Evolutionary conservation across 2,888 invertebrate genomes (phyloP).

Genomic region (Chaetoderma sp.): DNA sequence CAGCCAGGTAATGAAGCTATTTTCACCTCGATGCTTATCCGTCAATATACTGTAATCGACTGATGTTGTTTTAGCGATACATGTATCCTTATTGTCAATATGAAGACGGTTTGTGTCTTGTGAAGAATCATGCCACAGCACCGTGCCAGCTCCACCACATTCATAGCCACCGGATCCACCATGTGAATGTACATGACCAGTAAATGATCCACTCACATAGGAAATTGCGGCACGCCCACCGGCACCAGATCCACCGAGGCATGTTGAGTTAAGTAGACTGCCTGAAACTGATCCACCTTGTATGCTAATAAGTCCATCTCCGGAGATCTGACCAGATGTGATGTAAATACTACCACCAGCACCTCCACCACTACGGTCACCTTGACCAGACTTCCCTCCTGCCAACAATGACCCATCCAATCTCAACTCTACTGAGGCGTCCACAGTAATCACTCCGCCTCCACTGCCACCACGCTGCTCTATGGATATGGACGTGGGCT

Average conservation of each 20-base stretch:
- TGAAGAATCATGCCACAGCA: conserved; percentile 34
- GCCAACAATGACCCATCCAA: conserved; percentile 34
- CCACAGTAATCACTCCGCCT: conserved; percentile 48
- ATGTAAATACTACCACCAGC: conserved; percentile 52
- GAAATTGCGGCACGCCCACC: conserved; percentile 51
- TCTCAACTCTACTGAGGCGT: conserved; percentile 25
- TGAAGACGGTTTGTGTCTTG: conserved; percentile 31
- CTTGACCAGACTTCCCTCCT: conserved; percentile 40
- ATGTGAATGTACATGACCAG: conserved; percentile 37
- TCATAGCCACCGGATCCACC: conserved; percentile 47
- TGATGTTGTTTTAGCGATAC: conserved; percentile 34
- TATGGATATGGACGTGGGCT: conserved; percentile 8
- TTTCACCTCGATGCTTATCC: conserved; percentile 42
- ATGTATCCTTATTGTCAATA: conserved; percentile 47
- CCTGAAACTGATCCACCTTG: conserved; percentile 40
- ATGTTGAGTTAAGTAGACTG: conserved; percentile 22
- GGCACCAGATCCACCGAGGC: conserved; percentile 54
- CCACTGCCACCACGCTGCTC: conserved; percentile 42
- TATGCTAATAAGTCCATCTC: conserved; percentile 39
- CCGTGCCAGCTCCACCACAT: conserved; percentile 55
- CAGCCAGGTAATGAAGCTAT: conserved; percentile 51
- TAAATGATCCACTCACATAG: conserved; percentile 34
- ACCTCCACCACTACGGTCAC: conserved; percentile 48
- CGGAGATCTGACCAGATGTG: conserved; percentile 31
- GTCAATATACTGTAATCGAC: conserved; percentile 44